phyloP scores from a whole-genome alignment of 2,797 vertebrate species.

The Myotis planiceps region DNA sequence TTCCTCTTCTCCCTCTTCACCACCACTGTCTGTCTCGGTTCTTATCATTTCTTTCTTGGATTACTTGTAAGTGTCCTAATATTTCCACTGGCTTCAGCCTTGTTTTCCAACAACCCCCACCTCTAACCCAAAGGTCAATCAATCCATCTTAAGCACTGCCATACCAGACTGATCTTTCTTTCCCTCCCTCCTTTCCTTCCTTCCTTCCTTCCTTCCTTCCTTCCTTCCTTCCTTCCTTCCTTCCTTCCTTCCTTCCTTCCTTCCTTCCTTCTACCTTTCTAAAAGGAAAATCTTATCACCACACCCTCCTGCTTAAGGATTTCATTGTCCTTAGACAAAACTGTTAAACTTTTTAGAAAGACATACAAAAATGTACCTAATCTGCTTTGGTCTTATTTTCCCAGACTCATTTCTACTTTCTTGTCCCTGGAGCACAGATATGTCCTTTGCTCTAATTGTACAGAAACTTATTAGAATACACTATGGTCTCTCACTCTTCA shows the following conservation, averaged over 20 bases:
- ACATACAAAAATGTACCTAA: not conserved
- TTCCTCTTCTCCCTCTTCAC: not conserved
- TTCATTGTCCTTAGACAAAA: not conserved
- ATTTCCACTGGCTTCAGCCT: not conserved
- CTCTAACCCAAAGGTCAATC: not conserved
- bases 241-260: too few species aligned
- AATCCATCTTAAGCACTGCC: not conserved
- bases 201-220: too few species aligned
- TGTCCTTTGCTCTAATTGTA: not conserved
- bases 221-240: too few species aligned
- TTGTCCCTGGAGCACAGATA: not conserved
- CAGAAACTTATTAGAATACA: not conserved
- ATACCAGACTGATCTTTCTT: not conserved
- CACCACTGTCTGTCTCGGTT: not conserved
- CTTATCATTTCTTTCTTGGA: conserved; percentile 8
- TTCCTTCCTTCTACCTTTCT: not conserved
- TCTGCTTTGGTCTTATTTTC: not conserved
- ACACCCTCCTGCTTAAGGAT: not conserved
- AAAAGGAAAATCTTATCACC: not conserved
- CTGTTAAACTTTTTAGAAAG: not conserved
- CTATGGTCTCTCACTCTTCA: not conserved
- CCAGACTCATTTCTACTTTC: not conserved
- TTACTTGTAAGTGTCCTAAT: not conserved
- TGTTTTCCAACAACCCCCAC: not conserved
- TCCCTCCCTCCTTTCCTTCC: not conserved